Conservation (phyloP, 1,140 invertebrate genomes). For the Apis mellifera region DNA sequence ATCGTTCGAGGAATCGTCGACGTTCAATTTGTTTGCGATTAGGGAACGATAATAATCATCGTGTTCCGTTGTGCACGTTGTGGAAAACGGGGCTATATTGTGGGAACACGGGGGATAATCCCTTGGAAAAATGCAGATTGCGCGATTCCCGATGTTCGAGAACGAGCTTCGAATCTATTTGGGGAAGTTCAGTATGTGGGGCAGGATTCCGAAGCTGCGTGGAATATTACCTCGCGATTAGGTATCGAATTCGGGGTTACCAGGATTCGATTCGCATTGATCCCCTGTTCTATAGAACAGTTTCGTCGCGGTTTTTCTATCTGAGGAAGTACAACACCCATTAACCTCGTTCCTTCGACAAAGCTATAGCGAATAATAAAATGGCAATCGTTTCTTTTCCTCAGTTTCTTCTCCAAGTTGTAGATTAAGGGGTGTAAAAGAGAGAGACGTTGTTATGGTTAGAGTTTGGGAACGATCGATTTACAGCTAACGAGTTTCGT, state of each 20-base stretch:
- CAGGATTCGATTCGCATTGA: conserved; percentile 46
- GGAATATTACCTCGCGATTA: conserved; percentile 23
- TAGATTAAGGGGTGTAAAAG: not conserved
- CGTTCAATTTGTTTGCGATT: conserved; percentile 5
- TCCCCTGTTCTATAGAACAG: conserved; percentile 21
- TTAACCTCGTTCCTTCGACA: conserved; percentile 30
- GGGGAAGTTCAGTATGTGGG: not conserved
- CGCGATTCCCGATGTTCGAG: conserved; percentile 1
- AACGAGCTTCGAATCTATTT: not conserved
- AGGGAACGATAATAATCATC: conserved; percentile 41
- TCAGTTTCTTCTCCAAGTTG: not conserved
- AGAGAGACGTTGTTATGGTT: not conserved
- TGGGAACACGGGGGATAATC: not conserved
- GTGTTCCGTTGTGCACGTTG: not conserved
- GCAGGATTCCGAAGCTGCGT: not conserved
- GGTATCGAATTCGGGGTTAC: conserved; percentile 33
- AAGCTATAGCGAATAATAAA: conserved; percentile 35
- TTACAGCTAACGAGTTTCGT: conserved; percentile 6
- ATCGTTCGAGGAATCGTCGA: not conserved
- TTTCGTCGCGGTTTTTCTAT: not conserved
- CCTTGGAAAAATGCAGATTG: conserved; percentile 33
- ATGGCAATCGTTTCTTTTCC: not conserved
- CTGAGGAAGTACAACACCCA: conserved; percentile 3
- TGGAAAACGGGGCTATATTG: not conserved
- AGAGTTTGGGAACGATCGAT: conserved; percentile 7